Evolutionary conservation across 1,140 invertebrate genomes (phyloP).

Genomic region (Calliphora vicina): DNA sequence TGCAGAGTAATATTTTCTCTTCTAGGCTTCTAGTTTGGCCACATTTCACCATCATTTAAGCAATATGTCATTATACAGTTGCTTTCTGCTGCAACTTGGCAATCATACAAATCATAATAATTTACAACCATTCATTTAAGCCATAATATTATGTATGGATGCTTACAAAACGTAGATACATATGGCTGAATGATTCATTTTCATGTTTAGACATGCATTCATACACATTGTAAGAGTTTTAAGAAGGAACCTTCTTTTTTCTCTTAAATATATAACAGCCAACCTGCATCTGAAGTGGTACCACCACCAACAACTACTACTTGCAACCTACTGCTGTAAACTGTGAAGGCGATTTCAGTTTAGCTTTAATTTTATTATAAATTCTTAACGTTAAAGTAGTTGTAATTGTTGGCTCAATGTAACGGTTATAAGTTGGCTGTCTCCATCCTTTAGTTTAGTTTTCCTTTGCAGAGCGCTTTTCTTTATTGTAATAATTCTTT

Average conservation of each 20-base stretch:
- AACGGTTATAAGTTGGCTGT: neutral
- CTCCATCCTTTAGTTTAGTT: too few relatives aligned
- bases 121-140: conserved; percentile 51
- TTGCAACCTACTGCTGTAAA: too few relatives aligned
- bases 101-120: conserved; percentile 48
- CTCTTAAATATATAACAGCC: too few relatives aligned
- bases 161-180: too few relatives aligned
- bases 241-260: neutral
- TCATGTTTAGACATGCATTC: neutral
- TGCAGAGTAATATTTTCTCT: neutral
- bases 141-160: neutral
- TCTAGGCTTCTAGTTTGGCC: conserved; percentile 34
- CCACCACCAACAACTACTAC: neutral
- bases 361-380: neutral
- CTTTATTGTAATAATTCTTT: neutral
- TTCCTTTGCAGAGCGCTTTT: neutral
- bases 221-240: neutral
- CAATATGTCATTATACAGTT: conserved; percentile 53
- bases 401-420: neutral
- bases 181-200: neutral
- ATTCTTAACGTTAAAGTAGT: neutral
- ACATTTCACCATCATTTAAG: conserved; percentile 46
- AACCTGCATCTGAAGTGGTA: too few relatives aligned
- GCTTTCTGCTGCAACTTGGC: conserved; percentile 33
- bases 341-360: neutral